phyloP scores from a whole-genome alignment of 2,797 vertebrate genomes.

The Discoglossus pictus region DNA sequence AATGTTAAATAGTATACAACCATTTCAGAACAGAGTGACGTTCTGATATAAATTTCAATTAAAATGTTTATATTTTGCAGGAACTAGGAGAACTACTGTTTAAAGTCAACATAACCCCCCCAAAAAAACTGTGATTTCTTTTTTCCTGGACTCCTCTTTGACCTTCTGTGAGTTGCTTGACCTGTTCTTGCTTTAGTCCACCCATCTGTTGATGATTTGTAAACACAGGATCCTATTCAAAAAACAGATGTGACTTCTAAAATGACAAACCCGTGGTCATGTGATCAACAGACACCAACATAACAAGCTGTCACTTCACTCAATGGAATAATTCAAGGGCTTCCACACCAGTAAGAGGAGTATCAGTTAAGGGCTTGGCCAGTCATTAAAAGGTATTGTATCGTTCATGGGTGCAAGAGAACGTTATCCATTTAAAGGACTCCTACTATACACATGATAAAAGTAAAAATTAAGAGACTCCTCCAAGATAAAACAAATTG shows the following conservation, averaged over 20 bases:
- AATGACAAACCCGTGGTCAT: constrained; percentile 32
- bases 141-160: constrained; percentile 38
- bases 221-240: constrained; percentile 47
- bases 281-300: constrained; percentile 29
- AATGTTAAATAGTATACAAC: too few relatives aligned
- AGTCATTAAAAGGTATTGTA: too few relatives aligned
- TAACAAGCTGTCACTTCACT: constrained; percentile 38
- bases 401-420: too few relatives aligned
- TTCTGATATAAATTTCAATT: too few relatives aligned
- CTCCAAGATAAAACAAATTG: too few relatives aligned
- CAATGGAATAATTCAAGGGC: constrained; percentile 15
- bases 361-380: too few relatives aligned
- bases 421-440: too few relatives aligned
- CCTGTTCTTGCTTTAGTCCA: constrained; percentile 36
- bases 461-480: too few relatives aligned
- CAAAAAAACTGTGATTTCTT: constrained; percentile 17
- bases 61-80: constrained; percentile 11
- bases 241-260: constrained; percentile 39
- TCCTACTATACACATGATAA: too few relatives aligned
- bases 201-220: constrained; percentile 50
- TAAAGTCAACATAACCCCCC: constrained; percentile 7
- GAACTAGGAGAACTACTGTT: constrained; percentile 25
- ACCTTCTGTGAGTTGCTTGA: constrained; percentile 39
- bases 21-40: too few relatives aligned
- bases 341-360: not conserved